phyloP scores from a whole-genome alignment of 2,113 vertebrate species.

The Cyanoliseus patagonus region DNA sequence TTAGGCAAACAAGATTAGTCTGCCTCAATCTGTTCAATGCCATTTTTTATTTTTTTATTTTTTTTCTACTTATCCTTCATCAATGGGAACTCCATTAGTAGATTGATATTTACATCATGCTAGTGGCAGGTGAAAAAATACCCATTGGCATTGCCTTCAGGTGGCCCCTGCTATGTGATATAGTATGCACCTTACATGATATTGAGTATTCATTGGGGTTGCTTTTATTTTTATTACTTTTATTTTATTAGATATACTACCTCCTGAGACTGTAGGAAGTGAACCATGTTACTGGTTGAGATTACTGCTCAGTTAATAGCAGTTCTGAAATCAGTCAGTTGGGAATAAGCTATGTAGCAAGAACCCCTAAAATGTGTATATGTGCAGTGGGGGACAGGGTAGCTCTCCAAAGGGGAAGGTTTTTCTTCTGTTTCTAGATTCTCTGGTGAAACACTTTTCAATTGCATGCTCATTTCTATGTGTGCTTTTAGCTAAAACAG shows the following conservation, averaged over 20 bases:
- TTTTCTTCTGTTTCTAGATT: not conserved
- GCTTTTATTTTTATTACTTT: conserved; percentile 67
- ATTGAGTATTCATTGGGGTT: conserved; percentile 19
- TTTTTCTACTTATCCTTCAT: not conserved
- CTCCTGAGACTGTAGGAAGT: conserved; percentile 38
- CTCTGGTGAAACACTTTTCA: conserved; percentile 11
- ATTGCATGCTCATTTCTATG: conserved; percentile 3
- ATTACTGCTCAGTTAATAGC: conserved; percentile 50
- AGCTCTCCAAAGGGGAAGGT: not conserved
- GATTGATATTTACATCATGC: conserved; percentile 37
- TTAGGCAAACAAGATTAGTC: conserved; percentile 43
- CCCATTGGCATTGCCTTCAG: not conserved
- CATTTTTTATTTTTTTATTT: not conserved
- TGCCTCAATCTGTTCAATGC: conserved; percentile 23
- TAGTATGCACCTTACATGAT: not conserved
- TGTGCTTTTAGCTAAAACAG: conserved; percentile 47
- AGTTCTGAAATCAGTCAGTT: conserved; percentile 31
- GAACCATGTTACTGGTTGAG: conserved; percentile 14
- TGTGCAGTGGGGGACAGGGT: not conserved
- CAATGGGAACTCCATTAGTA: conserved; percentile 36
- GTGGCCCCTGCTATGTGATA: not conserved
- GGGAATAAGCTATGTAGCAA: conserved; percentile 6
- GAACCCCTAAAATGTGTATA: conserved; percentile 34
- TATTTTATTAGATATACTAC: conserved; percentile 57
- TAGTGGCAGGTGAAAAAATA: not conserved